Percentiles rank a stretch among this genome's conserved stretches.
Evolutionary conservation across 1,140 invertebrate genomes (phyloP).

Genomic region (Meloidogyne hapla): DNA sequence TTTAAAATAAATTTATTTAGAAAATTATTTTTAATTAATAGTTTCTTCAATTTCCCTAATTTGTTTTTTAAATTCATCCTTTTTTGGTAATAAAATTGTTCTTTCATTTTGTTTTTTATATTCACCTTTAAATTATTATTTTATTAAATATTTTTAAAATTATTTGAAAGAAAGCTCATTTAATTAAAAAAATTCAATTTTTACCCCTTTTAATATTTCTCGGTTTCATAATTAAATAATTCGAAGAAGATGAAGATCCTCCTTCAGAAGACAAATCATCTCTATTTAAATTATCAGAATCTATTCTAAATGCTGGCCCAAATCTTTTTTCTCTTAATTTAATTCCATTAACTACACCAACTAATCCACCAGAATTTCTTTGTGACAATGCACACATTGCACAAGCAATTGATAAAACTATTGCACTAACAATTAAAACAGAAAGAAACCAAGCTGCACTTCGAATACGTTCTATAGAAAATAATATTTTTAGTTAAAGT

Average conservation of each 20-base stretch:
- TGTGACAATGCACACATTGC: slow-evolving; percentile 48
- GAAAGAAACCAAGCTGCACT: slow-evolving; percentile 61
- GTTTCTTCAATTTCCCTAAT: no score
- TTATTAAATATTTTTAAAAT: neutral
- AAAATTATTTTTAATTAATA: no score
- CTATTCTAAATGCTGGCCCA: neutral
- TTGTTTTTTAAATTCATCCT: no score
- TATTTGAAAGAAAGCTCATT: neutral
- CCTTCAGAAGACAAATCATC: slow-evolving; percentile 5
- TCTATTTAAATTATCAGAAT: neutral
- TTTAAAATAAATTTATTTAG: no score
- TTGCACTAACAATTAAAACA: slow-evolving; percentile 45
- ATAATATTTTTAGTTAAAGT: neutral
- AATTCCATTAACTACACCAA: neutral
- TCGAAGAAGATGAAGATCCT: neutral
- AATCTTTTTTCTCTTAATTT: slow-evolving; percentile 4
- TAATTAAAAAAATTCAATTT: neutral
- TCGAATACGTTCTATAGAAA: slow-evolving; percentile 57
- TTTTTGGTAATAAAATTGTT: neutral
- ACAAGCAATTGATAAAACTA: slow-evolving; percentile 38
- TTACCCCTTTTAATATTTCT: neutral
- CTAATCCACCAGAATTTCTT: neutral
- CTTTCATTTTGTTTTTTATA: neutral
- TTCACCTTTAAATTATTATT: slow-evolving; percentile 2
- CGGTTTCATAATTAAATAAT: neutral